phyloP scores from a whole-genome alignment of 2,888 invertebrate genomes.

The Acronicta alni region DNA sequence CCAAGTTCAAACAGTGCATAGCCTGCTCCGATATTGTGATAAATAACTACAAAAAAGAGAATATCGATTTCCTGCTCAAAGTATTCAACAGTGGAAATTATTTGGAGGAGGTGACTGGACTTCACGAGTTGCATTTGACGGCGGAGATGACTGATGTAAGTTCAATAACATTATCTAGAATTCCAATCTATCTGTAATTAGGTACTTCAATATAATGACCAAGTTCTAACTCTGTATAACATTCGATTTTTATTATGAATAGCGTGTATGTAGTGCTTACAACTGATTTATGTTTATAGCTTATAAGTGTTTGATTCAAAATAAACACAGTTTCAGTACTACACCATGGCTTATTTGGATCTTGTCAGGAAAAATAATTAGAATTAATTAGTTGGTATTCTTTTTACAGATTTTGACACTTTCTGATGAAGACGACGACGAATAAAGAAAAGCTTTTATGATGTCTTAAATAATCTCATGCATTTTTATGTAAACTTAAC shows the following conservation, averaged over 20 bases:
- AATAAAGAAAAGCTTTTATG: constrained; percentile 12
- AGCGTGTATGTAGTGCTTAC: too few species aligned
- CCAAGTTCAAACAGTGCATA: constrained; percentile 96
- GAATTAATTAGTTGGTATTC: neutral
- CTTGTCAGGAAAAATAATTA: too few species aligned
- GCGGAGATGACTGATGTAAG: constrained; percentile 90
- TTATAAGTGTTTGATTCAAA: too few species aligned
- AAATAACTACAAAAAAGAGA: constrained; percentile 79
- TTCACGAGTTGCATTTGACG: constrained; percentile 90
- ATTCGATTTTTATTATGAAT: too few species aligned
- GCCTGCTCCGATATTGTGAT: constrained; percentile 93
- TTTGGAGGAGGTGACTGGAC: constrained; percentile 96
- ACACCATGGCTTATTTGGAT: too few species aligned
- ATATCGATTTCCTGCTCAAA: constrained; percentile 93
- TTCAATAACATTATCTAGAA: constrained; percentile 27
- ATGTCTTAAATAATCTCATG: constrained; percentile 12
- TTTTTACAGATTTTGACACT: constrained; percentile 71
- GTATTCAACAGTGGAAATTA: constrained; percentile 94
- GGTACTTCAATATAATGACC: too few species aligned
- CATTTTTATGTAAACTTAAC: constrained; percentile 25
- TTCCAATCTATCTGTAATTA: too few species aligned
- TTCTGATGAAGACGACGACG: constrained; percentile 78
- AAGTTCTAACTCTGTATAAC: too few species aligned
- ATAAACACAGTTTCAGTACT: too few species aligned
- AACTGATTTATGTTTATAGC: neutral